Conservation (phyloP, 2,888 invertebrate genomes). For the Amiota communis region DNA sequence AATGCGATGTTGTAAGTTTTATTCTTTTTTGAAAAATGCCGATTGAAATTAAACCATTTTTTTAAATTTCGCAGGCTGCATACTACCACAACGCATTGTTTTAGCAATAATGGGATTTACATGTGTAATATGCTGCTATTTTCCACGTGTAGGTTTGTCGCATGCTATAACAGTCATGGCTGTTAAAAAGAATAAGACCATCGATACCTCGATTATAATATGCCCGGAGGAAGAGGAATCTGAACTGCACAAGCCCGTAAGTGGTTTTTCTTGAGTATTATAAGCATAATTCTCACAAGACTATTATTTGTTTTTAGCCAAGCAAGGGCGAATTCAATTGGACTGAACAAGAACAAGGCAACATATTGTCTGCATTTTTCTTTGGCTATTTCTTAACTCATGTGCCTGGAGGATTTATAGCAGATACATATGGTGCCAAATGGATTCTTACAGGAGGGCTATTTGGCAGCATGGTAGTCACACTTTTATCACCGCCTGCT, state of each 20-base stretch:
- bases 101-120: conserved; percentile 80
- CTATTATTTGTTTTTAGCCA: no score
- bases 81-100: conserved; percentile 79
- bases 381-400: conserved; percentile 87
- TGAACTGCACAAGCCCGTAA: no score
- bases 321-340: conserved; percentile 76
- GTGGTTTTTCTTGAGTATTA: no score
- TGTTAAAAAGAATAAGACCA: background rate
- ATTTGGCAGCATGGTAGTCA: conserved; percentile 77
- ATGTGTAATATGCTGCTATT: conserved; percentile 81
- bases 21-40: background rate
- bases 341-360: conserved; percentile 80
- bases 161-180: conserved; percentile 77
- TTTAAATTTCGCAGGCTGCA: conserved; percentile 23
- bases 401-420: conserved; percentile 84
- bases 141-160: conserved; percentile 81
- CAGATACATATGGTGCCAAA: conserved; percentile 87
- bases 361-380: conserved; percentile 85
- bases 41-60: no score
- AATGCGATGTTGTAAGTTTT: background rate
- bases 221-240: no score
- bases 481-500: conserved; percentile 31
- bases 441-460: conserved; percentile 84
- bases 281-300: no score
- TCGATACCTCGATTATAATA: background rate